Base-by-base conservation (phyloP, 2,888 invertebrate genomes). In the Sinhomidia bicolor region DNA sequence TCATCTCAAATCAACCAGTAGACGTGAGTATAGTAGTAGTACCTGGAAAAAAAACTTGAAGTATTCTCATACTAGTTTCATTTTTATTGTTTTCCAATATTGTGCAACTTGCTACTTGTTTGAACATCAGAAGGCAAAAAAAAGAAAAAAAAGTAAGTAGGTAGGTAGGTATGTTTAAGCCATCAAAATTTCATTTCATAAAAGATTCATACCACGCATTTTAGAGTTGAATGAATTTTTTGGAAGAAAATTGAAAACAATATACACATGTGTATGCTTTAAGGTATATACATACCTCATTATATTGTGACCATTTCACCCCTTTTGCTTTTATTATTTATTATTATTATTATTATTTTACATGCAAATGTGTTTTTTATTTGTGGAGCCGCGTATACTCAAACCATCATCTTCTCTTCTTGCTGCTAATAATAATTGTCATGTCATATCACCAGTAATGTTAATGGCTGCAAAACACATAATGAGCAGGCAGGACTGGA, bases 391-490 rank as follows among this genome's bases (percentile, higher is more conserved):
- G 12, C 17, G 36, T 10, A 68, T 54, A 14, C 51, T 14, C n/a
- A 14, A 3, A 3, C 10, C 54, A 36, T 20, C 23, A 36, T 20
- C 23, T 23, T 20, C 36, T 6, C 0, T 23, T 29, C 5, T 23
- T 29, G 0, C 68, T 44, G 44, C 71, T 71, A 71, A 71, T 71
- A 71, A 71, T 71, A 20, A 44, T 41, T 71, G 71, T 71, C 71
- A 71, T 71, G 71, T 71, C 71, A 71, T 23, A 71, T 71, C 71
- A 71, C 71, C 44, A 71, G 44, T 12, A 41, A 71, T 44, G 71
- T 71, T 71, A 71, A 71, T 71, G 71, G 71, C 71, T 71, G 68
- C 85, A 85, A 85, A 85, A 54, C 32, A 23, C 79, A 79, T 85
- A 85, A 80, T 80, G 79, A 79, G 79, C 79, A 54, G 14, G 62